Evolutionary conservation across 1,140 invertebrate species (phyloP).

Genomic region (Ceratoteleas bidentatus): DNA sequence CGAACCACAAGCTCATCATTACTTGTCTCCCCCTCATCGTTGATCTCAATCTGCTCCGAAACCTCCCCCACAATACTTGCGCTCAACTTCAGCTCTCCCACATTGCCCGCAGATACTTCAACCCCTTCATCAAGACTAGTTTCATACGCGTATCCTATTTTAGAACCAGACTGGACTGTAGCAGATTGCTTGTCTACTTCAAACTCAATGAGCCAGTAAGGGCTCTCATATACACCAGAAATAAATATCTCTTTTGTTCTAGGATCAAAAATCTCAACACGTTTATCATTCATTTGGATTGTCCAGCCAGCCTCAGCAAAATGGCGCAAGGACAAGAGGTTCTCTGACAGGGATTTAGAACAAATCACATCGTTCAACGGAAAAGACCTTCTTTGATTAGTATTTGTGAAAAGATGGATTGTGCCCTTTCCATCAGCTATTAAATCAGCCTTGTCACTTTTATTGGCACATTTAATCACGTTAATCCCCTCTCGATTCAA

Average conservation of each 20-base stretch:
- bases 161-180: not conserved
- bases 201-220: not conserved
- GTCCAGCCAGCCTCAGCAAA: not conserved
- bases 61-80: too few relatives aligned
- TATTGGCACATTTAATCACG: not conserved
- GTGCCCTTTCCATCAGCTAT: not conserved
- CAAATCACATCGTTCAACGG: not conserved
- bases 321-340: not conserved
- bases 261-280: not conserved
- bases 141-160: not conserved
- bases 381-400: not conserved
- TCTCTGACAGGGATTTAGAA: not conserved
- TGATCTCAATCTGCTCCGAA: too few relatives aligned
- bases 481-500: not conserved
- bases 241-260: not conserved
- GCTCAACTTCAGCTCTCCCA: too few relatives aligned
- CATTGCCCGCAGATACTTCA: not conserved
- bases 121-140: not conserved
- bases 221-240: not conserved
- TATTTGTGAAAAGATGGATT: not conserved
- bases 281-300: not conserved
- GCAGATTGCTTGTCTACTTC: not conserved
- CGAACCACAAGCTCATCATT: not conserved
- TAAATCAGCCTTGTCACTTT: not conserved
- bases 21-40: not conserved